Evolutionary conservation across 2,797 vertebrate genomes (phyloP).

Genomic region (Capromys pilorides): DNA sequence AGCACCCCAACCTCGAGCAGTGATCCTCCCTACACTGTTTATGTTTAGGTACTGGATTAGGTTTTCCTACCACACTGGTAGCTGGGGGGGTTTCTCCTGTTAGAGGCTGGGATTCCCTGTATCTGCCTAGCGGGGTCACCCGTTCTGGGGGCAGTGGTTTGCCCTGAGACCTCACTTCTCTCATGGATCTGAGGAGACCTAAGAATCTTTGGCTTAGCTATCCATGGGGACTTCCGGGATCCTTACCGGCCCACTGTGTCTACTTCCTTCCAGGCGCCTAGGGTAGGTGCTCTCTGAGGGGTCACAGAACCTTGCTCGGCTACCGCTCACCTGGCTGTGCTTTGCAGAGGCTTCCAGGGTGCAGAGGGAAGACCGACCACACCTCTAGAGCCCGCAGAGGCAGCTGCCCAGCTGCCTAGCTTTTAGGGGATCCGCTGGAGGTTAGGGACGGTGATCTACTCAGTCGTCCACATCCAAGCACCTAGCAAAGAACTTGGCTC

Average conservation of each 20-base stretch:
- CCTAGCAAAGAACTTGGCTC: not conserved
- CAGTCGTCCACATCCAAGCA: not conserved
- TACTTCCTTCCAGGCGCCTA: not conserved
- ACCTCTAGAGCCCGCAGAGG: not conserved
- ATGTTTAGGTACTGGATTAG: not conserved
- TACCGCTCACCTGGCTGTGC: not conserved
- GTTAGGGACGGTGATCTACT: not conserved
- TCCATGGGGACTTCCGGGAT: not conserved
- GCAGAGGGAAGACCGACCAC: not conserved
- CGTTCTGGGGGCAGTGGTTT: not conserved
- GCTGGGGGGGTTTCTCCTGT: not conserved
- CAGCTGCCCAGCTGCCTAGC: not conserved
- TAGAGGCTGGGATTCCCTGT: not conserved
- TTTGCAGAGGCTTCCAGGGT: not conserved
- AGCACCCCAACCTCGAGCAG: not conserved
- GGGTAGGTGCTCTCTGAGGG: not conserved
- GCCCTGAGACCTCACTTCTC: not conserved
- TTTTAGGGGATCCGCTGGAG: not conserved
- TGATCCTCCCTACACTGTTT: not conserved
- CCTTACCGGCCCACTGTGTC: not conserved
- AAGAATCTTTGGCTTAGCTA: not conserved
- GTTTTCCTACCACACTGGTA: not conserved
- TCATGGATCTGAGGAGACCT: not conserved
- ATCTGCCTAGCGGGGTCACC: not conserved
- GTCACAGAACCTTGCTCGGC: not conserved